These are phyloP conservation scores for Torymus tubicola DNA, from an alignment of 2,888 invertebrate species.

Conservation along the genomic window DNA sequence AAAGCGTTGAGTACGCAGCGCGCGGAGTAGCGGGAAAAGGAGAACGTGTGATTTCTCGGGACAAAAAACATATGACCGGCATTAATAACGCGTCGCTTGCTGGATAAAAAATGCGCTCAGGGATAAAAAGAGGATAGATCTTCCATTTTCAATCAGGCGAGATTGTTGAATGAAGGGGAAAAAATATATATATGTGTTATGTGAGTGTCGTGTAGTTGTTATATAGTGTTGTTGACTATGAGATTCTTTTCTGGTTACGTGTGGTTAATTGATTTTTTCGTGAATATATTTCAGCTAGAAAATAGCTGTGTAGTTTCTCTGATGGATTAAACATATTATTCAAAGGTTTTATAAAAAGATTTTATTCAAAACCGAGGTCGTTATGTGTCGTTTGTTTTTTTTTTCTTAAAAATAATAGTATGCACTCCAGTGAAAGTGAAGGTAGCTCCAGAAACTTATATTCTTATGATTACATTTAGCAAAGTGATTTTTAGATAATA, in stretches of 20 bases:
- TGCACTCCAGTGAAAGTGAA: too few relatives aligned
- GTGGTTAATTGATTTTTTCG: slow-evolving; percentile 16
- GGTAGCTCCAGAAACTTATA: too few relatives aligned
- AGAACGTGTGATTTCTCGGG: slow-evolving; percentile 21
- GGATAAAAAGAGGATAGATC: slow-evolving; percentile 1
- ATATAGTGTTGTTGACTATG: slow-evolving; percentile 17
- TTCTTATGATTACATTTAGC: too few relatives aligned
- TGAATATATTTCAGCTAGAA: not conserved
- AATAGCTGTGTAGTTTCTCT: slow-evolving; percentile 12
- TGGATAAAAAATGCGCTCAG: slow-evolving; percentile 5
- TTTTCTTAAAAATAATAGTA: too few relatives aligned
- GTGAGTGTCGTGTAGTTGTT: not conserved
- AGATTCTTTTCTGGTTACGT: not conserved
- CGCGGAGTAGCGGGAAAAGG: slow-evolving; percentile 13
- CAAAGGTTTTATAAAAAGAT: not conserved
- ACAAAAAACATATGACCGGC: not conserved
- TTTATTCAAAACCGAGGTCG: too few relatives aligned
- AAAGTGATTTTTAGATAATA: too few relatives aligned
- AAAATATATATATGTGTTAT: not conserved
- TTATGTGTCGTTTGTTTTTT: too few relatives aligned
- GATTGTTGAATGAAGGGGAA: not conserved
- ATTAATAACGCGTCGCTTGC: slow-evolving; percentile 35
- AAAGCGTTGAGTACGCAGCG: slow-evolving; percentile 36
- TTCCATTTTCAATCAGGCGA: not conserved
- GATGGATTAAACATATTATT: slow-evolving; percentile 8